Base-by-base conservation (phyloP, 2,797 vertebrate genomes). In the Hapalemur alaotrensis region DNA sequence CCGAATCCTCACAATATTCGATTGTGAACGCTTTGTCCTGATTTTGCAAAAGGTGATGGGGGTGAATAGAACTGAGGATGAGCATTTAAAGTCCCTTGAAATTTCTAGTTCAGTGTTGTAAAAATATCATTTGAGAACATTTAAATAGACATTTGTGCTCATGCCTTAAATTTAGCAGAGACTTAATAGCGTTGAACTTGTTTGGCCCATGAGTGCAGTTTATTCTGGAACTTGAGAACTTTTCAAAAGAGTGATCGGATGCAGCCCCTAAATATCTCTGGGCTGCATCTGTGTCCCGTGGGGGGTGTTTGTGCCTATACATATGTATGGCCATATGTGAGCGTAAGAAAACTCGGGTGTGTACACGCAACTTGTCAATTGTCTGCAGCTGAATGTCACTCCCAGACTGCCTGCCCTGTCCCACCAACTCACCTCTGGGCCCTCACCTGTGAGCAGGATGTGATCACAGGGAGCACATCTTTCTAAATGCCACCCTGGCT, bases 121-220 rank as follows among this genome's bases (percentile, higher is more conserved):
- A 97, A 97, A 98, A 98, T 90, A 96, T 76, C 96, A 41, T 98
- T 96, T 93, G 30, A 95, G 96, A 96, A 97, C 96, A 88, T 98
- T 98, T 97, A 98, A 97, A 98, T 98, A 98, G 97, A 98, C 97
- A 63, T 98, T 95, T 96, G 41, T 92, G 91, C 92, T 98, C 96
- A 89, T 94, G 95, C 80, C 97, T 97, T 88, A 94, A 97, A 95
- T 96, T 96, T 98, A 97, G 96, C 94, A 91, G 95, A 54, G 96
- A 98, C 97, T 98, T 98, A 96, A 97, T 97, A 96, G 61, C 46
- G 1, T 85, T 93, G 96, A 93, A 96, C 59, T 96, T 98, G 93
- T 95, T 96, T 85, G 63, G 48, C 96, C 97, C 92, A 18, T 72
- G 85, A 86, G 84, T 92, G 89, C 65, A 61, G 90, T 61, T 92